Conservation (phyloP, 2,888 invertebrate genomes). For the Tetranychus piercei region DNA sequence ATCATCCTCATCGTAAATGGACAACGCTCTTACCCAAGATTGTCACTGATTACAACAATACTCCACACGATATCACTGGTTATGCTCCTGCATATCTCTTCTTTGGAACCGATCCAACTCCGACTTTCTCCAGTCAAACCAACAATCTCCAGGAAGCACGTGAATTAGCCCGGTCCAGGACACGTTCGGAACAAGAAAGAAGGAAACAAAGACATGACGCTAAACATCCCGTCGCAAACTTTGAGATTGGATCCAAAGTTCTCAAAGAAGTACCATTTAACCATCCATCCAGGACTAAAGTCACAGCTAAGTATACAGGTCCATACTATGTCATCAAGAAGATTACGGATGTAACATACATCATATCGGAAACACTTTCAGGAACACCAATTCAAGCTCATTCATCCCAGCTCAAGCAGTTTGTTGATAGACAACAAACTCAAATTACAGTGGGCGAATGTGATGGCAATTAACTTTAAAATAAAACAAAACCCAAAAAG, state of each 20-base stretch:
- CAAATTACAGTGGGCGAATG: no score
- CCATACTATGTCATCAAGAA: slow-evolving; percentile 7
- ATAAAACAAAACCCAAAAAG: background rate
- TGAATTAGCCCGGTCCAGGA: background rate
- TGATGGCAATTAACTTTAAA: background rate
- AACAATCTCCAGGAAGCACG: no score
- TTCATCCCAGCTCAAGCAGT: no score
- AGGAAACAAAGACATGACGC: slow-evolving; percentile 10
- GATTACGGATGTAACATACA: background rate
- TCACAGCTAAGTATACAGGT: slow-evolving; percentile 4
- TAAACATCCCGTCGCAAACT: background rate
- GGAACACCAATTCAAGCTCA: background rate
- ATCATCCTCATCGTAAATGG: slow-evolving; percentile 11
- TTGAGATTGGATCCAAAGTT: slow-evolving; percentile 1
- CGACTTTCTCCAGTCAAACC: no score
- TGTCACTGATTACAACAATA: slow-evolving; percentile 12
- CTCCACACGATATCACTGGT: slow-evolving; percentile 7
- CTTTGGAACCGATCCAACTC: background rate
- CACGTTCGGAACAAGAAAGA: background rate
- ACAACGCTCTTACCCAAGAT: background rate
- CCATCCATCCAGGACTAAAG: slow-evolving; percentile 6
- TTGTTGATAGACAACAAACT: no score
- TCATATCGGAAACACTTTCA: background rate
- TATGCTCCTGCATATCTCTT: slow-evolving; percentile 12
- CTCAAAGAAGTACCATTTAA: background rate